Percentiles rank a stretch among this genome's conserved stretches.
Conservation (phyloP, 2,113 vertebrate species). For the Triplophysa rosa region DNA sequence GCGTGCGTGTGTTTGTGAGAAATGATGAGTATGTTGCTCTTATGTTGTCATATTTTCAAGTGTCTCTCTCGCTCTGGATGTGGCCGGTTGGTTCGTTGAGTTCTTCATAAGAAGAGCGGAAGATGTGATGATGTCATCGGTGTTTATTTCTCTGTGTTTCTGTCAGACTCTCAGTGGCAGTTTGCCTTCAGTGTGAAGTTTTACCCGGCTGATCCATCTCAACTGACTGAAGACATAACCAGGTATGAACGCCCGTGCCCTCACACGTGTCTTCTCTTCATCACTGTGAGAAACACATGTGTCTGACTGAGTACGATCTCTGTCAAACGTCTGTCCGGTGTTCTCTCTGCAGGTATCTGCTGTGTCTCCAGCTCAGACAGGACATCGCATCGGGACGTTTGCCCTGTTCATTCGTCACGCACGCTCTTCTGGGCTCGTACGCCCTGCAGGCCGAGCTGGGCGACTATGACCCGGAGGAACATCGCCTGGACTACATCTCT, state of each 20-base stretch:
- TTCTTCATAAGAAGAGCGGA: no score
- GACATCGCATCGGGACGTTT: conserved; percentile 82
- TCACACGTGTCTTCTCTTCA: not conserved
- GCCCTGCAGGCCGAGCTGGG: conserved; percentile 89
- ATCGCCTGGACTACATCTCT: conserved; percentile 77
- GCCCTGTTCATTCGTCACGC: conserved; percentile 86
- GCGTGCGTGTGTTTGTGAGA: no score
- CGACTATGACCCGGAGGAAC: conserved; percentile 86
- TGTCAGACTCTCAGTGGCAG: conserved; percentile 87
- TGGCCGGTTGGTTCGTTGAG: no score
- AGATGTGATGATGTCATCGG: not conserved
- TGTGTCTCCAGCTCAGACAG: conserved; percentile 87
- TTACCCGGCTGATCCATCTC: conserved; percentile 95
- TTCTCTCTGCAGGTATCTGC: conserved; percentile 76
- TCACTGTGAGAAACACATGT: not conserved
- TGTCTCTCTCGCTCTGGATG: no score
- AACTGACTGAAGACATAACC: conserved; percentile 93
- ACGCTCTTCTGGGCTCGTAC: conserved; percentile 83
- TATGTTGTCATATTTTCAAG: no score
- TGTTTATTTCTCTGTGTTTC: not conserved
- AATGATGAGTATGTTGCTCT: no score
- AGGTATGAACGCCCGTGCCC: conserved; percentile 73
- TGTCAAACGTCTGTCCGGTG: not conserved
- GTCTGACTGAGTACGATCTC: not conserved
- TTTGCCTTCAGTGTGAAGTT: conserved; percentile 98